Percentiles rank a stretch among this genome's conserved stretches.
phyloP scores from a whole-genome alignment of 2,888 invertebrate species.

The Seira ritae region DNA sequence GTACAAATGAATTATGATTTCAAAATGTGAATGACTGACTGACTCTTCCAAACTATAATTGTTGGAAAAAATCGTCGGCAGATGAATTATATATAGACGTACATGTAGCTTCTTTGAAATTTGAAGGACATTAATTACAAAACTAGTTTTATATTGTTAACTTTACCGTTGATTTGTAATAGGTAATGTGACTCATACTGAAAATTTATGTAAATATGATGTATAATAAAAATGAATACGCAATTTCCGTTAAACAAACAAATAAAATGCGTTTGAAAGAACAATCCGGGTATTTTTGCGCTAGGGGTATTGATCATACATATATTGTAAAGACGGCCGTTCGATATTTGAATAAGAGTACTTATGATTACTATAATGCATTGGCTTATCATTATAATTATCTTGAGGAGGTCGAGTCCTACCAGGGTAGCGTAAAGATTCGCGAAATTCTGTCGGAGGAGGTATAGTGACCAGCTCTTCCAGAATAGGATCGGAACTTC shows the following conservation, averaged over 20 bases:
- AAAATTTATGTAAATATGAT: no score
- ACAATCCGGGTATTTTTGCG: background rate
- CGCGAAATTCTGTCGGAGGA: slow-evolving; percentile 58
- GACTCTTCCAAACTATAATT: no score
- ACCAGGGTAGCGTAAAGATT: slow-evolving; percentile 7
- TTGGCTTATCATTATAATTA: slow-evolving; percentile 12
- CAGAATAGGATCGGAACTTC: slow-evolving; percentile 22
- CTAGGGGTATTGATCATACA: slow-evolving; percentile 52
- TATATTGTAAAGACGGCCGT: slow-evolving; percentile 39
- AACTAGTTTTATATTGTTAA: slow-evolving; percentile 1
- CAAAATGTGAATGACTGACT: no score
- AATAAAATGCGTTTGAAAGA: no score
- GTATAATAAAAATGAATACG: no score
- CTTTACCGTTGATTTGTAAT: background rate
- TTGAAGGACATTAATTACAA: background rate
- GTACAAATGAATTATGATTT: no score
- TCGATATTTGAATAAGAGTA: slow-evolving; percentile 38
- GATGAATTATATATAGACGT: no score
- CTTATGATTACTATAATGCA: slow-evolving; percentile 24
- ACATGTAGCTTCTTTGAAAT: background rate
- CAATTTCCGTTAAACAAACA: no score
- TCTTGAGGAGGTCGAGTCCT: background rate
- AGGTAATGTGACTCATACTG: background rate
- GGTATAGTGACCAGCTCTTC: slow-evolving; percentile 55
- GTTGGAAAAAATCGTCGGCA: no score